Conservation (phyloP, 1,140 invertebrate species). For the Pogonomyrmex californicus region DNA sequence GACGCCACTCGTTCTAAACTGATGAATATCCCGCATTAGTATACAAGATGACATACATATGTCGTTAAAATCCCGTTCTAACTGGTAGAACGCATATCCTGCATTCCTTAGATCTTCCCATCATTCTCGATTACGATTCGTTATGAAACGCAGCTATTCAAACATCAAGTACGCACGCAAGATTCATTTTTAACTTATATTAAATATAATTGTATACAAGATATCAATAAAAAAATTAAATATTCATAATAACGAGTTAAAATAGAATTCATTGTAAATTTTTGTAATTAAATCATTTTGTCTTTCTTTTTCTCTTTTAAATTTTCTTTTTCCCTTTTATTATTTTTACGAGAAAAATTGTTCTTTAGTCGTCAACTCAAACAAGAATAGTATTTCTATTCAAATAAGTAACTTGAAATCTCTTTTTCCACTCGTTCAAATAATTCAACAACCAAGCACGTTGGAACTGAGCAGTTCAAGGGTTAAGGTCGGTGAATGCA, state of each 20-base stretch:
- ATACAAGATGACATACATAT: slow-evolving; percentile 35
- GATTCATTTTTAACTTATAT: background rate
- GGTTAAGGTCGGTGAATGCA: slow-evolving; percentile 7
- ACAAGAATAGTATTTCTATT: background rate
- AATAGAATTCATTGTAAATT: background rate
- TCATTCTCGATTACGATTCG: slow-evolving; percentile 19
- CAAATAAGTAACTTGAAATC: background rate
- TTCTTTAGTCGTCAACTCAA: background rate
- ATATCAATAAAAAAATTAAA: background rate
- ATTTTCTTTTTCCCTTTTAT: background rate
- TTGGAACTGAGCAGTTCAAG: background rate
- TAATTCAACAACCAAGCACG: background rate
- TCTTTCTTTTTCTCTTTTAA: background rate
- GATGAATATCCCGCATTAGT: slow-evolving; percentile 74
- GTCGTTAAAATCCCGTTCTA: slow-evolving; percentile 62
- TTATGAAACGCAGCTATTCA: background rate
- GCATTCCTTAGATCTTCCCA: slow-evolving; percentile 32
- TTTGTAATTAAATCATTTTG: background rate
- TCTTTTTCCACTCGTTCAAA: background rate
- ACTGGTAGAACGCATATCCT: slow-evolving; percentile 23
- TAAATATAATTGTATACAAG: background rate
- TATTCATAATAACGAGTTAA: background rate
- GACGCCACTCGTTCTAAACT: slow-evolving; percentile 50
- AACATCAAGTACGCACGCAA: background rate
- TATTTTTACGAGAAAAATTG: background rate